phyloP scores from a whole-genome alignment of 2,113 vertebrate species.

The Seriola aureovittata region DNA sequence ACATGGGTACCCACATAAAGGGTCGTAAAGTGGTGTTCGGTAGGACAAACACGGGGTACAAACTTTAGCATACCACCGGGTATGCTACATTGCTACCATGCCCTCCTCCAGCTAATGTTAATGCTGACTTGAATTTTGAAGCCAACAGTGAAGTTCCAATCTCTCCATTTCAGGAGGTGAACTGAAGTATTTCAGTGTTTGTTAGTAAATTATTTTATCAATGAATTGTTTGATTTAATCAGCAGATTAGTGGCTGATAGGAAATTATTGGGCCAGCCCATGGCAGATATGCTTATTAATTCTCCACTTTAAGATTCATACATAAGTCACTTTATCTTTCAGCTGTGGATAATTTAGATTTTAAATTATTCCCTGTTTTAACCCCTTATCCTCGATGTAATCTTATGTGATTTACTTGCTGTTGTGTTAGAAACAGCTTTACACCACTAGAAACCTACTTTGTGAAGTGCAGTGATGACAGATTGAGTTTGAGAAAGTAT shows the following conservation, averaged over 20 bases:
- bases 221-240: too few species aligned
- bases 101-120: not conserved
- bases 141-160: not conserved
- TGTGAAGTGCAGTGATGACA: not conserved
- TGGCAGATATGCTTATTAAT: too few species aligned
- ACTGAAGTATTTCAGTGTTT: not conserved
- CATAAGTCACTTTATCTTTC: not conserved
- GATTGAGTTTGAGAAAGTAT: not conserved
- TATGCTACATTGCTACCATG: not conserved
- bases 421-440: too few species aligned
- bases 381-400: too few species aligned
- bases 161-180: not conserved
- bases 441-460: not conserved
- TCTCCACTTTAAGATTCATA: not conserved
- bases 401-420: too few species aligned
- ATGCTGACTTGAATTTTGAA: not conserved
- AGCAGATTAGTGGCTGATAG: too few species aligned
- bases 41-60: fast-evolving
- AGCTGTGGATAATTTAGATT: not conserved
- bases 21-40: not conserved
- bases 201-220: too few species aligned
- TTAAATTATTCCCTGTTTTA: too few species aligned
- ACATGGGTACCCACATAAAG: not conserved
- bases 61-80: not conserved
- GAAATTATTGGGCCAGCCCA: too few species aligned